Evolutionary conservation across 2,797 vertebrate species (phyloP).

Genomic region (Aphelocoma californica): DNA sequence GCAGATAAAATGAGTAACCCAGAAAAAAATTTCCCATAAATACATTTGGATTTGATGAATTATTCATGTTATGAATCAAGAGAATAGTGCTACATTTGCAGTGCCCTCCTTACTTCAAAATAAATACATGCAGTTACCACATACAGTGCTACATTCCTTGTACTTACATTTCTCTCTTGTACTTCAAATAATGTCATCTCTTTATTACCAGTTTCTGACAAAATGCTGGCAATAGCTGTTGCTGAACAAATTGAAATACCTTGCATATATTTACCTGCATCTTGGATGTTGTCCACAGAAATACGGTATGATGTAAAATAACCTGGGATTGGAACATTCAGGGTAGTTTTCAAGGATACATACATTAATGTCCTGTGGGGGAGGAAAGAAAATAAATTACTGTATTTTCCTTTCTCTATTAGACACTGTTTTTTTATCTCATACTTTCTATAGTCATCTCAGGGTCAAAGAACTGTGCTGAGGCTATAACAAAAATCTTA

Average conservation of each 20-base stretch:
- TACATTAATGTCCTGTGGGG: slow-evolving; percentile 92
- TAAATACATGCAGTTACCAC: neutral
- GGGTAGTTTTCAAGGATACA: slow-evolving; percentile 97
- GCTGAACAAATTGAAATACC: neutral
- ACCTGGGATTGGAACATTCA: slow-evolving; percentile 95
- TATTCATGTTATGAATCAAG: neutral
- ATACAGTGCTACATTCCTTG: too few relatives aligned
- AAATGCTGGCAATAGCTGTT: neutral
- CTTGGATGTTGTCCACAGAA: slow-evolving; percentile 98
- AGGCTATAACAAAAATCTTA: neutral
- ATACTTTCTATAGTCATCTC: neutral
- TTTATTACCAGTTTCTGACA: neutral
- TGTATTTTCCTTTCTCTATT: neutral
- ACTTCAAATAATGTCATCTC: neutral
- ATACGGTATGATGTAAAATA: slow-evolving; percentile 98
- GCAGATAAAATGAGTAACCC: neutral
- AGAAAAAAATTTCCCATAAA: neutral
- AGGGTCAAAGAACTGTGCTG: neutral
- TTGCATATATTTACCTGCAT: slow-evolving; percentile 87
- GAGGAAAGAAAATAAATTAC: neutral
- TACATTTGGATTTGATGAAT: neutral
- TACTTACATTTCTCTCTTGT: neutral
- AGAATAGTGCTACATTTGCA: neutral
- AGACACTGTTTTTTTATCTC: neutral
- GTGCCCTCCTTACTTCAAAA: neutral